A percentile compares a stretch with the other conserved stretches of the same genome.
These are phyloP conservation scores for Formica exsecta DNA, from an alignment of 1,140 invertebrate species.

Conservation along the genomic window DNA sequence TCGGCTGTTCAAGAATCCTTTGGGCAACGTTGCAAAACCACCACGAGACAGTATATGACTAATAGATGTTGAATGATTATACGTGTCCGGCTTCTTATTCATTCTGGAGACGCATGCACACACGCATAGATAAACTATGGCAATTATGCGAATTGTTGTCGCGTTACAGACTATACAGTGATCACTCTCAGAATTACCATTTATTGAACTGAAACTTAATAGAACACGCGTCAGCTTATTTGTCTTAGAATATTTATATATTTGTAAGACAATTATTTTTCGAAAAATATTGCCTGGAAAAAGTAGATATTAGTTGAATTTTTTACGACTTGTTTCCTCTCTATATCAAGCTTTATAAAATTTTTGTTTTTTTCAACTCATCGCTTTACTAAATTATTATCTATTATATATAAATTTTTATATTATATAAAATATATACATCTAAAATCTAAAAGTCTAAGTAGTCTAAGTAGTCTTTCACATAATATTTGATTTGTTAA, in stretches of 20 bases:
- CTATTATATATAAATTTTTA: no score
- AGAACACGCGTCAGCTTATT: not conserved
- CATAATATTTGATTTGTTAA: no score
- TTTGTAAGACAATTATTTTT: not conserved
- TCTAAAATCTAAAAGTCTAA: no score
- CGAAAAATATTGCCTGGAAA: no score
- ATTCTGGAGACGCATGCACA: not conserved
- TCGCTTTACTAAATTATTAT: no score
- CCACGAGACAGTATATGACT: not conserved
- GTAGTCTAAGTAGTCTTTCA: no score
- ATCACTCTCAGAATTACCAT: not conserved
- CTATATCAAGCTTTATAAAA: not conserved
- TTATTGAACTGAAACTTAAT: not conserved
- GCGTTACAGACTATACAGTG: not conserved
- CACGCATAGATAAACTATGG: not conserved
- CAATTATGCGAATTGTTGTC: not conserved
- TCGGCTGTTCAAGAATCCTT: not conserved
- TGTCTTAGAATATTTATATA: conserved; percentile 6
- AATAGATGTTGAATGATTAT: conserved; percentile 15
- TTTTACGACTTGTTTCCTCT: not conserved
- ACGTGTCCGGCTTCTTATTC: conserved; percentile 23
- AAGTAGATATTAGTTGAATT: no score
- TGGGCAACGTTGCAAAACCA: no score
- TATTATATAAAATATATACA: no score
- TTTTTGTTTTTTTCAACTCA: no score